Evolutionary conservation across 2,888 invertebrate genomes (phyloP).

Genomic region (Tipula helvola): DNA sequence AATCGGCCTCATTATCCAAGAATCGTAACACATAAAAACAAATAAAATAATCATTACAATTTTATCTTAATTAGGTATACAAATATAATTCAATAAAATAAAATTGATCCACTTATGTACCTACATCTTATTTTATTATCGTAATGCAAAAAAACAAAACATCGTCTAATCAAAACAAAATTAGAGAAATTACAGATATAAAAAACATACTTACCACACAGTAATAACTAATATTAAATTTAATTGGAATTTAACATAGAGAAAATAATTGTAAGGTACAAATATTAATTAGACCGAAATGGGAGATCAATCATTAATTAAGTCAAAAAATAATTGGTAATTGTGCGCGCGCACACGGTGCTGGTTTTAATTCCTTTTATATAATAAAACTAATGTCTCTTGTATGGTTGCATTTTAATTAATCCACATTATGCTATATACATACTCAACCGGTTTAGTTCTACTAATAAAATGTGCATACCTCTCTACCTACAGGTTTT

Average conservation of each 20-base stretch:
- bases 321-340: neutral
- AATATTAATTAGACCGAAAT: neutral
- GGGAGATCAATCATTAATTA: neutral
- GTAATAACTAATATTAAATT: neutral
- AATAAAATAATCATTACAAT: too few species aligned
- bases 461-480: neutral
- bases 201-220: neutral
- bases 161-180: neutral
- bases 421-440: neutral
- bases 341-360: neutral
- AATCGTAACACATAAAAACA: too few species aligned
- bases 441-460: neutral
- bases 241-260: neutral
- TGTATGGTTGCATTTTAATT: too few species aligned
- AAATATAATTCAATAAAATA: neutral
- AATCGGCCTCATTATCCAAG: too few species aligned
- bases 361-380: too few species aligned
- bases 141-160: too few species aligned
- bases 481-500: too few species aligned
- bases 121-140: too few species aligned
- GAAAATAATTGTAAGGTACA: neutral
- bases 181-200: neutral
- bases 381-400: too few species aligned
- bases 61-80: neutral
- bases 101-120: neutral